These are phyloP conservation scores for Drosophila lacertosa DNA, from an alignment of 1,140 invertebrate species.

Conservation along the genomic window DNA sequence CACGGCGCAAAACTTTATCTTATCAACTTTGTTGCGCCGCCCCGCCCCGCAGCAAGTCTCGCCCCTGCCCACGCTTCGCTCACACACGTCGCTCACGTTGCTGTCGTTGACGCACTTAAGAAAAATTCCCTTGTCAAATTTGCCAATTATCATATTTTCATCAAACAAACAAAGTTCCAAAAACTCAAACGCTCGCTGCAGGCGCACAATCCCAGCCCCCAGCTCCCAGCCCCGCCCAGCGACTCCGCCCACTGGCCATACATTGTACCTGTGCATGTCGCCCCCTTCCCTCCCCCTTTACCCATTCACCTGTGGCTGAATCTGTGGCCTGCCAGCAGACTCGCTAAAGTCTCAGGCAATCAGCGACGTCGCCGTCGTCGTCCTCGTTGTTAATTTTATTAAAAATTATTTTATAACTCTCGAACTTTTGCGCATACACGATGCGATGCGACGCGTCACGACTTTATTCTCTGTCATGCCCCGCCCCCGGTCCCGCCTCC, in stretches of 20 bases:
- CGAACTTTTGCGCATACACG: slow-evolving; percentile 52
- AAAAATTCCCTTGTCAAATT: slow-evolving; percentile 84
- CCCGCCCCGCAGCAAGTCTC: slow-evolving; percentile 1
- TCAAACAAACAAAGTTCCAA: slow-evolving; percentile 82
- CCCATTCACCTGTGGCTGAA: slow-evolving; percentile 42
- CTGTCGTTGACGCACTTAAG: slow-evolving; percentile 73
- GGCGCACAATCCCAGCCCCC: slow-evolving; percentile 8
- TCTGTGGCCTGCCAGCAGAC: slow-evolving; percentile 20
- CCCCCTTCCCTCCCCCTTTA: not conserved
- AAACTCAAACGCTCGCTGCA: slow-evolving; percentile 47
- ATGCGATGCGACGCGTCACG: slow-evolving; percentile 7
- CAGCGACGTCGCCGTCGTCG: slow-evolving; percentile 49
- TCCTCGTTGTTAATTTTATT: slow-evolving; percentile 75
- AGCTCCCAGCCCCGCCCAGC: not conserved
- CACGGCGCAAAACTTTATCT: slow-evolving; percentile 78
- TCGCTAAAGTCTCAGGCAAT: slow-evolving; percentile 51
- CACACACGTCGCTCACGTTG: slow-evolving; percentile 27
- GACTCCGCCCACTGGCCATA: slow-evolving; percentile 4
- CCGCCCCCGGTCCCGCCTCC: not conserved
- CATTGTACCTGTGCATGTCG: not conserved
- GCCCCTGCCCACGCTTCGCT: not conserved
- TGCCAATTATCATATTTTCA: slow-evolving; percentile 84
- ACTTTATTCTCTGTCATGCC: slow-evolving; percentile 16
- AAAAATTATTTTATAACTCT: slow-evolving; percentile 80
- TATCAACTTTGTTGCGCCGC: slow-evolving; percentile 68